Base-by-base conservation (phyloP, 2,888 invertebrate species). In the Augochlorella aurata region DNA sequence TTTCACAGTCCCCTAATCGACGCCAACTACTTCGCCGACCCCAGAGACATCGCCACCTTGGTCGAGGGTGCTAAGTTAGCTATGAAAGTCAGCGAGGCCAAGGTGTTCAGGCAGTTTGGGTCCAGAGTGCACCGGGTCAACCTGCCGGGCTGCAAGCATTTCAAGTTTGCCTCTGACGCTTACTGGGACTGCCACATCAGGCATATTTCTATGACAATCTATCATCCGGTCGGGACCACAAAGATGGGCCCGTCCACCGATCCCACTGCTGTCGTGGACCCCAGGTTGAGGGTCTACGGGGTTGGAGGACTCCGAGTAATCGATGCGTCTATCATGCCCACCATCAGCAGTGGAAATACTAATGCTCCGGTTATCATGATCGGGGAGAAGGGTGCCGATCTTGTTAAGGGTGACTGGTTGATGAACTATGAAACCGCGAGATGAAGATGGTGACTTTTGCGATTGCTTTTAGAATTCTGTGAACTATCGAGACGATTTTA, bases 281-380 rank as follows among this genome's bases (percentile, higher is more conserved):
- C 97, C 0, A 95, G 96, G 81, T 93, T 98, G 65, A 94, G 95
- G 67, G 97, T 98, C 0, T 96, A 97, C 88, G 98, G 98, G 1
- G 94, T 98, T 0, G 94, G 95, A 74, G 97, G 97, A 16, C 94
- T 98, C 45, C 94, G 98, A 84, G 97, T 98, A 24, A 96, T 98
- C 87, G 98, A 98, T 91, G 97, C 97, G 49, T 97, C 97, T 89
- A 96, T 98, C 87, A 98, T 98, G 97, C 98, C 98, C 0, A 97
- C 97, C 1, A 97, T 98, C 88, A 96, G 96, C 47, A 97, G 97
- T 90, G 98, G 98, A 10, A 98, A 98, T 91, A 98, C 98, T 0
- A 98, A 98, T 93, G 98, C 98, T 0, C 97, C 98, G 0, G 96
- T 96, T n/a, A 97, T 98, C 71, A 98, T 98, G 98, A 97, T 98